A percentile compares a stretch with the other conserved stretches of the same genome.
Conservation (phyloP, 2,797 vertebrate species). For the Eptatretus atami region DNA sequence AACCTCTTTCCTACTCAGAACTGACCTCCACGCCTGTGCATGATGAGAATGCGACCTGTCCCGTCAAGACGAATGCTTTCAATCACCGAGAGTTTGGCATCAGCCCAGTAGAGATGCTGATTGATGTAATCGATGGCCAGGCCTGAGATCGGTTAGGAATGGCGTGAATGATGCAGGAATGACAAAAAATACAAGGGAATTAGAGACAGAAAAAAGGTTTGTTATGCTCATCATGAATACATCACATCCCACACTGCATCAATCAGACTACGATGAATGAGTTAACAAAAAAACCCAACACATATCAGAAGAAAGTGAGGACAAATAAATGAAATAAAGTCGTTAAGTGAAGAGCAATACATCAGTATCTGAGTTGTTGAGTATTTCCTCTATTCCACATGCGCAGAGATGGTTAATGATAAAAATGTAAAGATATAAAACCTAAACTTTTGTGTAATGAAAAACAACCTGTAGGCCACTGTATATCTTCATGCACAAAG, state of each 20-base stretch:
- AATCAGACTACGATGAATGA: too few species aligned
- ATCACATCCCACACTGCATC: too few species aligned
- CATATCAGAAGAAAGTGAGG: too few species aligned
- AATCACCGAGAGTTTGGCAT: constrained; percentile 61
- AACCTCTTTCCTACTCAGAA: constrained; percentile 5
- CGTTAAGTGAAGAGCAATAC: neutral
- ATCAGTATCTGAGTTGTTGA: constrained; percentile 2
- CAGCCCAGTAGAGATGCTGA: constrained; percentile 71
- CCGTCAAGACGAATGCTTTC: constrained; percentile 68
- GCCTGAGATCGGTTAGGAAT: constrained; percentile 16
- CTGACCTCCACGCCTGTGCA: constrained; percentile 51
- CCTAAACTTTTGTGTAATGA: too few species aligned
- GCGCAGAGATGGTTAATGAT: neutral
- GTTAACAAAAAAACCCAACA: too few species aligned
- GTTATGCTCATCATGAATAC: too few species aligned
- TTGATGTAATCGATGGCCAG: constrained; percentile 81
- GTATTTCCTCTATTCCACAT: neutral
- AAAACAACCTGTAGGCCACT: constrained; percentile 56
- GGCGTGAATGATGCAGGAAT: too few species aligned
- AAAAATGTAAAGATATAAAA: too few species aligned
- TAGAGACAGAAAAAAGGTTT: too few species aligned
- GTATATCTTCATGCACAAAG: constrained; percentile 60
- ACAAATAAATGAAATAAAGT: neutral
- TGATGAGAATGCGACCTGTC: constrained; percentile 43
- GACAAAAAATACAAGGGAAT: too few species aligned